A percentile compares a stretch with the other conserved stretches of the same genome.
These are phyloP conservation scores for Andrena marginata DNA, from an alignment of 2,888 invertebrate species.

Conservation along the genomic window DNA sequence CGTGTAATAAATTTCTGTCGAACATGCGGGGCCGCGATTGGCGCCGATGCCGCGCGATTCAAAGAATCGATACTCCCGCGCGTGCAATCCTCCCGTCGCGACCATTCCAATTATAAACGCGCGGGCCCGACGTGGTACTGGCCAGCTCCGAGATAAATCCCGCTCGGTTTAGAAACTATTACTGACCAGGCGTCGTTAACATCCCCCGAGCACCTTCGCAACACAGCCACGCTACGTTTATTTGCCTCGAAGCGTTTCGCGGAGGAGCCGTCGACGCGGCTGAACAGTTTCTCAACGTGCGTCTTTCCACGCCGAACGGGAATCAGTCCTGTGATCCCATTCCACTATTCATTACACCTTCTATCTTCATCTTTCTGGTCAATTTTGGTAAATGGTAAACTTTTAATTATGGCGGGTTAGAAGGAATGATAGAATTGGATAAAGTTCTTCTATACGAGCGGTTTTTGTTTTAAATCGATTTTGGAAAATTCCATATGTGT, in stretches of 20 bases:
- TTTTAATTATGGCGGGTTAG: too few species aligned
- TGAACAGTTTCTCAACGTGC: neutral
- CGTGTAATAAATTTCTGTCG: constrained; percentile 43
- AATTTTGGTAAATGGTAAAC: neutral
- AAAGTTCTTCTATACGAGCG: too few species aligned
- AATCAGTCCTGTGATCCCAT: constrained; percentile 27
- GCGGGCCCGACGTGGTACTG: constrained; percentile 44
- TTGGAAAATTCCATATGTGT: too few species aligned
- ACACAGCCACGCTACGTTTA: constrained; percentile 33
- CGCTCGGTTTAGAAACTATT: constrained; percentile 58
- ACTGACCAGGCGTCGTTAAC: constrained; percentile 41
- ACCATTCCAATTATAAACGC: constrained; percentile 67
- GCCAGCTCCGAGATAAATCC: constrained; percentile 66
- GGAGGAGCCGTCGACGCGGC: neutral
- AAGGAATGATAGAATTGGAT: too few species aligned
- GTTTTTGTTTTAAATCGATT: too few species aligned
- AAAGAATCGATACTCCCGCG: constrained; percentile 57
- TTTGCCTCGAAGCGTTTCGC: constrained; percentile 38
- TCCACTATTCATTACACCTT: neutral
- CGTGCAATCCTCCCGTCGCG: constrained; percentile 38
- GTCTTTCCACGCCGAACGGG: constrained; percentile 17
- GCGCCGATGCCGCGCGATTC: constrained; percentile 8
- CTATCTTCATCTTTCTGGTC: neutral
- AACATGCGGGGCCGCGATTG: constrained; percentile 17
- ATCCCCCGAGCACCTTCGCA: constrained; percentile 11